Evolutionary conservation across 2,113 vertebrate species (phyloP).

Genomic region (Antennarius striatus): DNA sequence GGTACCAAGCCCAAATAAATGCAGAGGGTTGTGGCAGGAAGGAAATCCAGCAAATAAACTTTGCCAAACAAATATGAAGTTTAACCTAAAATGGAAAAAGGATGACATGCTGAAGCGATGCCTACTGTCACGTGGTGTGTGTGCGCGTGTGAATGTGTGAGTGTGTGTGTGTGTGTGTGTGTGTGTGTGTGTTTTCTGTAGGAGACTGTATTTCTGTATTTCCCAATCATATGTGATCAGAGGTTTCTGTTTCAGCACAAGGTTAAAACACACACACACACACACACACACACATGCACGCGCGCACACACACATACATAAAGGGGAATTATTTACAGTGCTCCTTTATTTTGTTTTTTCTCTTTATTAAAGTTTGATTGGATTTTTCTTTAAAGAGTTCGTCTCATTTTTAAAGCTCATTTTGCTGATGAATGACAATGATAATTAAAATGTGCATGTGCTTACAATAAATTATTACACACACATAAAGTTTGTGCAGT

Average conservation of each 20-base stretch:
- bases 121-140: too few species aligned
- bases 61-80: too few species aligned
- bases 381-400: slow-evolving; percentile 64
- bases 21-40: too few species aligned
- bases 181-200: too few species aligned
- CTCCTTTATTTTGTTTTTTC: slow-evolving; percentile 23
- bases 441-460: slow-evolving; percentile 46
- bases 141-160: neutral
- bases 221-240: slow-evolving; percentile 14
- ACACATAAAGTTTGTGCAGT: slow-evolving; percentile 8
- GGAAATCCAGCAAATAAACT: too few species aligned
- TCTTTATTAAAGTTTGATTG: slow-evolving; percentile 73
- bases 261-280: too few species aligned
- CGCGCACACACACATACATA: slow-evolving; percentile 47
- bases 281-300: slow-evolving; percentile 29
- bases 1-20: too few species aligned
- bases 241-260: neutral
- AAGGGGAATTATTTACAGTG: slow-evolving; percentile 75
- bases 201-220: slow-evolving; percentile 10
- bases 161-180: neutral
- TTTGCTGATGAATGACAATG: slow-evolving; percentile 67
- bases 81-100: too few species aligned
- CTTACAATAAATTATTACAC: slow-evolving; percentile 47
- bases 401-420: slow-evolving; percentile 68
- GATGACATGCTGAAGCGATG: too few species aligned